Percentiles rank a stretch among this genome's conserved stretches.
phyloP scores from a whole-genome alignment of 1,140 invertebrate species.

The Caenorhabditis latens region DNA sequence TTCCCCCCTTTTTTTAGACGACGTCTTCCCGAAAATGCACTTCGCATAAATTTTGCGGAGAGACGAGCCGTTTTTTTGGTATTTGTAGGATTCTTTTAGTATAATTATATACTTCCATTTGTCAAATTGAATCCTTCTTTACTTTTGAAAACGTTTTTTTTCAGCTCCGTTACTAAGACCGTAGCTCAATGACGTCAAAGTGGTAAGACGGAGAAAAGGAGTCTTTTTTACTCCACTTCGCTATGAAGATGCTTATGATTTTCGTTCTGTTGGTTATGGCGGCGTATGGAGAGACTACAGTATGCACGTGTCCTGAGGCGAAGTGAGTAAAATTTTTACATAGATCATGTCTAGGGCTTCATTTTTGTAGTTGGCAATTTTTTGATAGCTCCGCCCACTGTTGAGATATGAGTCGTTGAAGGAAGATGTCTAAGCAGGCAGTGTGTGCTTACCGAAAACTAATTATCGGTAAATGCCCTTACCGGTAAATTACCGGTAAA shows the following conservation, averaged over 20 bases:
- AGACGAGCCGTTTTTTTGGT: not conserved
- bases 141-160: no score
- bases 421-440: no score
- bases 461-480: no score
- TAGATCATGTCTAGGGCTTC: no score
- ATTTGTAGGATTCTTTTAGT: not conserved
- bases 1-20: not conserved
- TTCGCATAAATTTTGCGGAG: constrained; percentile 9
- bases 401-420: no score
- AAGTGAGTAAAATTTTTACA: no score
- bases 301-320: not conserved
- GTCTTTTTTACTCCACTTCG: not conserved
- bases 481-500: no score
- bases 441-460: no score
- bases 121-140: no score
- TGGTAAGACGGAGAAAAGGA: not conserved
- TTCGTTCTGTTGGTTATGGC: not conserved
- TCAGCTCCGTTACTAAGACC: not conserved
- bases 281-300: not conserved
- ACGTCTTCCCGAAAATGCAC: constrained; percentile 9
- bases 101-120: no score
- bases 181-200: not conserved
- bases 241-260: not conserved
- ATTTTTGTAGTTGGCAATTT: no score
- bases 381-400: no score